Evolutionary conservation across 2,113 vertebrate species (phyloP).

Genomic region (Calidris pygmaea): DNA sequence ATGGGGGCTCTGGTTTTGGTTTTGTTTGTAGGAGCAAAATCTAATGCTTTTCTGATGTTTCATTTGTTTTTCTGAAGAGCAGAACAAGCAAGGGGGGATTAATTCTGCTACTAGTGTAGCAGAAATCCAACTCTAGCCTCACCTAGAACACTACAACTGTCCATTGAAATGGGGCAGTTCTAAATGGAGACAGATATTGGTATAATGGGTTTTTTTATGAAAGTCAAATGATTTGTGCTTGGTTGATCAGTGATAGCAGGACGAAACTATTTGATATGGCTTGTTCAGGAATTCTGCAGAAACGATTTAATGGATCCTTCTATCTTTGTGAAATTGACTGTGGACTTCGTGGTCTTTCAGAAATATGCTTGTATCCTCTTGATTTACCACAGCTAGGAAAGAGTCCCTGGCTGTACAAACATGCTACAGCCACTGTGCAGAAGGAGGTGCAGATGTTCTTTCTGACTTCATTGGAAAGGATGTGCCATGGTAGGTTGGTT

Average conservation of each 20-base stretch:
- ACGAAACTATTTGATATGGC: background rate
- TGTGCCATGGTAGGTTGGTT: background rate
- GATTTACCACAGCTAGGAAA: background rate
- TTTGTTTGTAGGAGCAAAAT: background rate
- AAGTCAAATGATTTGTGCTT: background rate
- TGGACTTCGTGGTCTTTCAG: background rate
- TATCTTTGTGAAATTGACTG: background rate
- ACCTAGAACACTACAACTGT: background rate
- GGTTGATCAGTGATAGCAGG: background rate
- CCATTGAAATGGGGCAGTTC: background rate
- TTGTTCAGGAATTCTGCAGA: background rate
- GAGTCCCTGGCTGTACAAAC: background rate
- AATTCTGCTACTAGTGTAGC: background rate
- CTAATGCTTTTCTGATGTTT: background rate
- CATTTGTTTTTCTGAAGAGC: background rate
- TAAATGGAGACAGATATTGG: background rate
- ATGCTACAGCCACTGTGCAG: background rate
- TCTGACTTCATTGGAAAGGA: background rate
- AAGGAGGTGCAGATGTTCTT: background rate
- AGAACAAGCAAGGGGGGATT: background rate
- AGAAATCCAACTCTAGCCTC: background rate
- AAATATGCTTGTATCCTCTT: background rate
- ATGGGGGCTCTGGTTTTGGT: background rate
- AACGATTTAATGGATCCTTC: background rate
- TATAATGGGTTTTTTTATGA: background rate